Evolutionary conservation across 2,113 vertebrate species (phyloP), one percentile per base, ranked within the genome.

Genomic region (Indri indri): DNA sequence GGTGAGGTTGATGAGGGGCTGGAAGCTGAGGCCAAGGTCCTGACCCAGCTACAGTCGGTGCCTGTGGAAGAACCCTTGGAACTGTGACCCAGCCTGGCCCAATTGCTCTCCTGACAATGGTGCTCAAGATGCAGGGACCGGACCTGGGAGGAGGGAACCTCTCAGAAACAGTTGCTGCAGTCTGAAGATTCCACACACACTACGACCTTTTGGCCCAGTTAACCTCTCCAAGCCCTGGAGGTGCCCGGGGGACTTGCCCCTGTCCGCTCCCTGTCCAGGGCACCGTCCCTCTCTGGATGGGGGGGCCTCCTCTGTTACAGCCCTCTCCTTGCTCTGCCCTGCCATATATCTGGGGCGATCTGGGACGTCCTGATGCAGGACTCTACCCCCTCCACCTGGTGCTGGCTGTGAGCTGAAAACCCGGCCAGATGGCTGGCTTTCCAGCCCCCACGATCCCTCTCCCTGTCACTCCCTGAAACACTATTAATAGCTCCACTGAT

Each of bases 11-110:
- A 99, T 0, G 99, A 98, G 95, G 99, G 98, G 14, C 98, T 98
- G 25, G 98, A 98, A 61, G 98, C 98, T 0, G 99, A 99, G 90
- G 98, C 98, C 47, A 98, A 99, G 97, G 99, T 99, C 87, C 99
- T 99, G 40, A 99, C 99, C 8, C 99, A 99, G 97, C 98, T 99
- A 9, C 99, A 99, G 98, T 99, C 99, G 0, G 99, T 99, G 92
- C 99, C 99, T 23, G 99, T 99, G 87, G 99, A 99, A 42, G 99
- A 99, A 37, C 99, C 99, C 34, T 90, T 98, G 96, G 98, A 98
- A 85, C 93, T 98, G 93, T 98, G 91, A 97, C n/a, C 65, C 25
- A 0, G 6, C 40, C 0, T 0, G 5, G 40, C 32, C 50, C 8
- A 1, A 0, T 4, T 30, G 4, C 63, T 40, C 54, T 82, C 22